Evolutionary conservation across 2,797 vertebrate species (phyloP), one percentile per base, ranked within the genome.

Genomic region (Amblyraja radiata): DNA sequence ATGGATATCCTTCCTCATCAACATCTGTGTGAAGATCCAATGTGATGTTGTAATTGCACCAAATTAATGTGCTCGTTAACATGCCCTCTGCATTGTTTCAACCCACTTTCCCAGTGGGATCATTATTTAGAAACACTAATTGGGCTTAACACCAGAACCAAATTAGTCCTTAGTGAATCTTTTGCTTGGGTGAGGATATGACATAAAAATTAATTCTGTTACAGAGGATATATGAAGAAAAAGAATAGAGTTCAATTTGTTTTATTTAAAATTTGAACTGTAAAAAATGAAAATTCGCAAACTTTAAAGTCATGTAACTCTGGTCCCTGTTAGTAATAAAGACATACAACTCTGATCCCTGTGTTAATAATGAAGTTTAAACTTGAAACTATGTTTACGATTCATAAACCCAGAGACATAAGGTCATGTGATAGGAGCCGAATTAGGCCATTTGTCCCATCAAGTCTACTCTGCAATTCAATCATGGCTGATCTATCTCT

Each of bases 81-180:
- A 76, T 74, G 39, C 68, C 68, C 90, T 91, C 68, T 74, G 23
- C 25, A 54, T 92, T 92, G 90, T 92, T 92, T 92, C 25, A 92
- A 25, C 13, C 65, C 71, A 74, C 39, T 54, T 76, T 92, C 90
- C 90, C 71, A 25, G 16, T 92, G 90, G 71, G 71, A 92, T 92
- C 71, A 92, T 92, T 92, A 92, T 71, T 71, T 54, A 54, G 90
- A 74, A 92, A 76, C 11, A 46, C 90, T 92, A 92, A 92, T 92
- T 92, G 39, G 90, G 68, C 71, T 92, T 76, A 76, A 76, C 39
- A 92, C 36, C 36, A 76, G 71, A 88, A 74, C 39, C 71, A 92
- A 92, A 92, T 92, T 92, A 76, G 71, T 54, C 90, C 71, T 74
- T 92, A 9, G 90, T 92, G 90, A 86, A 58, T 61, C 46, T 86